Evolutionary conservation across 2,888 invertebrate genomes (phyloP).

Genomic region (Rotaria socialis): DNA sequence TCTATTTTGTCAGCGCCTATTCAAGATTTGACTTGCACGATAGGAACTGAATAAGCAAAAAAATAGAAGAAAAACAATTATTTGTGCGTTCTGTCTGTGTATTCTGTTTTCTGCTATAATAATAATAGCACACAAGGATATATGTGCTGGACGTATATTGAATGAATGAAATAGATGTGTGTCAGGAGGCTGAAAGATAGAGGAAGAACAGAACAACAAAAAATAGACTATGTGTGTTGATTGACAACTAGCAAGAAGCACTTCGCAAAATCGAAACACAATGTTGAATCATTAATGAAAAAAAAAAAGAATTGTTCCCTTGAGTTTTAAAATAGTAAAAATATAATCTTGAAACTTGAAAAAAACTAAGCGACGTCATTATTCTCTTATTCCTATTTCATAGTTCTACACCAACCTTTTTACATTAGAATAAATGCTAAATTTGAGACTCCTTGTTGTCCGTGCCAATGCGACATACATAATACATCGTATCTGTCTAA

Average conservation of each 20-base stretch:
- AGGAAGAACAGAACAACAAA: not conserved
- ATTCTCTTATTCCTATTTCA: no score
- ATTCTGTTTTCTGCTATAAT: not conserved
- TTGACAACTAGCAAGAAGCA: not conserved
- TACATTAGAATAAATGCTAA: not conserved
- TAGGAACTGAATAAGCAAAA: not conserved
- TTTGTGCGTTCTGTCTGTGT: not conserved
- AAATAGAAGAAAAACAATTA: not conserved
- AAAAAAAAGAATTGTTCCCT: no score
- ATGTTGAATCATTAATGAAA: no score
- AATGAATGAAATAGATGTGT: not conserved
- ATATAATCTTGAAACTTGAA: no score
- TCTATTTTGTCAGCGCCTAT: conserved; percentile 4
- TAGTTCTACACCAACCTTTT: not conserved
- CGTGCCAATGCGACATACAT: not conserved
- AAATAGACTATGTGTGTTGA: not conserved
- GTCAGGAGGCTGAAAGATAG: not conserved
- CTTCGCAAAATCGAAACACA: no score
- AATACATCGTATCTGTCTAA: not conserved
- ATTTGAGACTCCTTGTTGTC: not conserved
- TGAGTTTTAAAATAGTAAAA: no score
- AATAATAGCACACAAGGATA: not conserved
- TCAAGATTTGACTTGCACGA: not conserved
- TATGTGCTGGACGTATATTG: not conserved
- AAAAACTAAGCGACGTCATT: no score